Evolutionary conservation across 2,113 vertebrate genomes (phyloP), one percentile per base, ranked within the genome.

Genomic region (Perca fluviatilis): DNA sequence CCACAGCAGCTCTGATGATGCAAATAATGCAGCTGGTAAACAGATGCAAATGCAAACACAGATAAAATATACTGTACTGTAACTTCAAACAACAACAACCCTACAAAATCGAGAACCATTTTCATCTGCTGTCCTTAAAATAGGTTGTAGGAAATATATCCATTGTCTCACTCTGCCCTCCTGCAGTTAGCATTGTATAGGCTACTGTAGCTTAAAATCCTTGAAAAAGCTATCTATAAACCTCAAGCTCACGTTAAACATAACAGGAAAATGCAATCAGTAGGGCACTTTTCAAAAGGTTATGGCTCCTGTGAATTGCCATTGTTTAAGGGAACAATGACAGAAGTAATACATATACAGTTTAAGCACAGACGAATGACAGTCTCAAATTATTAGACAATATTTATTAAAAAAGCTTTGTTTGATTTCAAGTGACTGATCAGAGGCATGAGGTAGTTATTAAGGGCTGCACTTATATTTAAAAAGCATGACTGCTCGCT

Each of bases 251-350:
- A 70, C 25, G 71, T 70, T 57, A 53, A 61, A 70, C 84, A 88
- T 83, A 92, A 91, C 84, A 92, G 87, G 89, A 91, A 93, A 87
- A 91, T 61, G 21, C 53, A 80, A 86, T 86, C 77, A 80, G 62
- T 8, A 0, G 43, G 19, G 27, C 21, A 7, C 18, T 64, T 74
- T 74, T 71, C 53, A 67, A 62, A 49, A 47, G 70, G 69, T 68
- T n/a, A 47, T 62, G 56, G 30, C 7, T 36, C 14, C 46, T 65
- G 73, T 83, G 71, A 71, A 82, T 25, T 74, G 49, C 69, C 46
- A 82, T 88, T 86, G 80, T 85, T 13, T 67, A 36, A 80, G 46
- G 66, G 83, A 86, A 90, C 83, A 87, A 62, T 74, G 57, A 64
- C 18, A 21, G n/a, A 63, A 7, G 21, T 67, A 47, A 65, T 64